Base-by-base conservation (phyloP, 2,888 invertebrate species). In the Heteromyza rotundicornis region DNA sequence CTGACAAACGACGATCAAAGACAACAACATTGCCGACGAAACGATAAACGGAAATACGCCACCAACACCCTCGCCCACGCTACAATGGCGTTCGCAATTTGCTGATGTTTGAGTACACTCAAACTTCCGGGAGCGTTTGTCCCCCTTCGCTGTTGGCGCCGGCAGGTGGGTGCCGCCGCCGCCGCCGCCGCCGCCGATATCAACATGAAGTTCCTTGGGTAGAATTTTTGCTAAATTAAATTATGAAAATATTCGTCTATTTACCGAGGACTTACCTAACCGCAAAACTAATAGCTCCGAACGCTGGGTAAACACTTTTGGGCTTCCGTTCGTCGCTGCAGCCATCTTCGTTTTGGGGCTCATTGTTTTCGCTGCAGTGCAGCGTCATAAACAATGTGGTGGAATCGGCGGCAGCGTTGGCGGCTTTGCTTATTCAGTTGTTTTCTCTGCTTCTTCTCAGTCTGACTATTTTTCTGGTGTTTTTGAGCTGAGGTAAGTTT, bases 241-340 rank as follows among this genome's bases (percentile, higher is more conserved):
- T 67, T 67, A 67, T 67, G 60, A 66, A 69, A 66, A 65, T 64
- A 27, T 10, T 27, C 62, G 57, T 59, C 32, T 66, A 62, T 66
- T 65, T 63, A 52, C 59, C 64, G 59, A 59, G 59, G 60, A 61
- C 64, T 63, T 54, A 52, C 51, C 32, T 44, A 17, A 32, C 40
- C 40, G n/a, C 40, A 40, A 40, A 40, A 40, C 40, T n/a, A 40
- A n/a, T n/a, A n/a, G 40, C 40, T 8, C 7, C 32, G 12, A 40
- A 10, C 27, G 3, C 40, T 40, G 40, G 3, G 40, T 40, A 40
- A 40, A 40, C 40, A 40, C 40, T 40, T 40, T 40, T 40, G 40
- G 3, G 40, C n/a, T 40, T 40, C 40, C 40, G 40, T 40, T 7
- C 5, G 40, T 40, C n/a, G 10, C 40, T n/a, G 32, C 7, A 5